phyloP scores from a whole-genome alignment of 2,113 vertebrate genomes.

The Ceratotherium simum region DNA sequence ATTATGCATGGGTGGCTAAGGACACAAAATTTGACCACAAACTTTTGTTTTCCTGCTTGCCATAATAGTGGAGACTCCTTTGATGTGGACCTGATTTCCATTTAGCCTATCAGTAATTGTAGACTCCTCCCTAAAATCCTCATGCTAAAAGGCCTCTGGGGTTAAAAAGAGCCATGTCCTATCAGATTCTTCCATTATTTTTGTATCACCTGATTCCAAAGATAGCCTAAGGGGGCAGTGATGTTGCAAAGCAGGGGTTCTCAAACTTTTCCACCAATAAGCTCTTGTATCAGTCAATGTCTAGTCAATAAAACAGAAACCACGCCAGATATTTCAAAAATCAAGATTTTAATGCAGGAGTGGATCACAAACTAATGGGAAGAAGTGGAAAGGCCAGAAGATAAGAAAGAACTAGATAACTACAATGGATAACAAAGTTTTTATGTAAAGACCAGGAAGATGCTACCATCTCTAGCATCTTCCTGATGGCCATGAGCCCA shows the following conservation, averaged over 20 bases:
- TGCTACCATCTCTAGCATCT: background rate
- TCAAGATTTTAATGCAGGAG: background rate
- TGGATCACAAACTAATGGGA: background rate
- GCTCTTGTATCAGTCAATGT: background rate
- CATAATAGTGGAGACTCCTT: background rate
- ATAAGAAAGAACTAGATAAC: background rate
- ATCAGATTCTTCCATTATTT: background rate
- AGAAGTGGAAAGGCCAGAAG: background rate
- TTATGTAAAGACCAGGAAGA: background rate
- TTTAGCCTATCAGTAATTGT: background rate
- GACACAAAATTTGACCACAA: background rate
- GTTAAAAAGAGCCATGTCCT: background rate
- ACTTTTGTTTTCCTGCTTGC: background rate
- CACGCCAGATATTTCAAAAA: background rate
- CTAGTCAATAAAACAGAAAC: background rate
- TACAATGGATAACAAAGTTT: background rate
- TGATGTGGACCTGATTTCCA: background rate
- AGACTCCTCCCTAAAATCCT: background rate
- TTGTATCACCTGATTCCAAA: background rate
- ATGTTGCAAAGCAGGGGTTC: background rate
- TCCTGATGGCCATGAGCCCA: background rate
- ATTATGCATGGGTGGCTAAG: background rate
- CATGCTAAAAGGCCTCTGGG: background rate
- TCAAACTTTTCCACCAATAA: background rate
- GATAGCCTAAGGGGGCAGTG: background rate